These are phyloP conservation scores for Verasper variegatus DNA, from an alignment of 2,113 vertebrate species.

Conservation along the genomic window DNA sequence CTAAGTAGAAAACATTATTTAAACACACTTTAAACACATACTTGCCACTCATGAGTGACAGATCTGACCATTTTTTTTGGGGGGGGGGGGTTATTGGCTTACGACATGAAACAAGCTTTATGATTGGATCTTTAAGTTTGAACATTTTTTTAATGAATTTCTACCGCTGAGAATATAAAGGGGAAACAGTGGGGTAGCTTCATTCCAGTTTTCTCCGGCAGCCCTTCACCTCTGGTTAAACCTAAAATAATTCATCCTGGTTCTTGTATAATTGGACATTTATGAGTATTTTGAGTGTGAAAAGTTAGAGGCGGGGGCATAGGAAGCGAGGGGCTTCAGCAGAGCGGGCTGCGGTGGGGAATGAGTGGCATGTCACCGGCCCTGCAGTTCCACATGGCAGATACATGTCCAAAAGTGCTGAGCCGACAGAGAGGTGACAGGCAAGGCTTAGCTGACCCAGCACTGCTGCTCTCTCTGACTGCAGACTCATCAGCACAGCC, in stretches of 20 bases:
- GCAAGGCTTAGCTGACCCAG: conserved; percentile 76
- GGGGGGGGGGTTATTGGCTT: no score
- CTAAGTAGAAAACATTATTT: no score
- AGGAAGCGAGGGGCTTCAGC: conserved; percentile 22
- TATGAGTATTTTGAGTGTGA: not conserved
- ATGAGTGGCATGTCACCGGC: conserved; percentile 54
- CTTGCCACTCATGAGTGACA: no score
- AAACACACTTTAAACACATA: no score
- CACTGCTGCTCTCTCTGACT: conserved; percentile 65
- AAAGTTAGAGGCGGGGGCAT: not conserved
- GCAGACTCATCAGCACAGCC: conserved; percentile 66
- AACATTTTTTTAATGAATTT: not conserved
- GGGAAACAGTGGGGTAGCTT: no score
- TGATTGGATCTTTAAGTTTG: not conserved
- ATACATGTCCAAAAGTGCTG: conserved; percentile 76
- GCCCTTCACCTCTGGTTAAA: not conserved
- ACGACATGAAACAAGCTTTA: not conserved
- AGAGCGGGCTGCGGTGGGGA: conserved; percentile 24
- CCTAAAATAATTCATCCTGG: not conserved
- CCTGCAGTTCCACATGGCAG: conserved; percentile 60
- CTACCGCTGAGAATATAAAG: not conserved
- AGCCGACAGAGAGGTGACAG: conserved; percentile 71
- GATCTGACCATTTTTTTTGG: no score
- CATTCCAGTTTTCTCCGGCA: not conserved
- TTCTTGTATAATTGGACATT: not conserved